Conservation (phyloP, 2,113 vertebrate species). For the Osmerus eperlanus region DNA sequence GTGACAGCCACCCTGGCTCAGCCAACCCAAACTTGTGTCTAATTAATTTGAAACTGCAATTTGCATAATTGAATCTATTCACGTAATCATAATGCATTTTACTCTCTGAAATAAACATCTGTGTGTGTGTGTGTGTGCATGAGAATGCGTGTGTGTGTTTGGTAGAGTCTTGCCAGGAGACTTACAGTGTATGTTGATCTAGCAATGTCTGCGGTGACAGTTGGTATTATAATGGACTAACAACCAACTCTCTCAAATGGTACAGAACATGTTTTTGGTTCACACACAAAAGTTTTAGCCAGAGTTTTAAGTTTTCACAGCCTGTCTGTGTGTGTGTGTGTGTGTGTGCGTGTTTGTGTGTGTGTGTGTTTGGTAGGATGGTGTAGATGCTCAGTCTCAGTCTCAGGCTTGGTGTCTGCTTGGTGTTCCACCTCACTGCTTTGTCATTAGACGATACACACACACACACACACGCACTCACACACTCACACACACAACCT, state of each 20-base stretch:
- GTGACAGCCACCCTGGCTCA: conserved; percentile 41
- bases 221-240: not conserved
- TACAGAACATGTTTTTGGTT: no score
- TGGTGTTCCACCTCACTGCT: no score
- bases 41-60: conserved; percentile 54
- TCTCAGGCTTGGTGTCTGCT: not conserved
- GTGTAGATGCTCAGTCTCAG: not conserved
- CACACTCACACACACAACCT: no score
- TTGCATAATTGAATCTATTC: conserved; percentile 61
- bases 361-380: no score
- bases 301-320: no score
- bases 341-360: no score
- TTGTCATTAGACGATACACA: no score
- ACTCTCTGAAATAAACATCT: conserved; percentile 41
- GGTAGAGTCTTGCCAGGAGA: not conserved
- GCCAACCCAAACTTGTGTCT: conserved; percentile 49
- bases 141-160: not conserved
- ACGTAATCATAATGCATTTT: conserved; percentile 40
- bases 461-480: no score
- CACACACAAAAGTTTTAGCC: no score
- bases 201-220: not conserved
- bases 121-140: conserved; percentile 20
- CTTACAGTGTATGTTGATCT: not conserved
- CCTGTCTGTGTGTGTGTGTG: no score
- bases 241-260: no score